Evolutionary conservation across 2,797 vertebrate genomes (phyloP).

Genomic region (Cichlasoma orientale): DNA sequence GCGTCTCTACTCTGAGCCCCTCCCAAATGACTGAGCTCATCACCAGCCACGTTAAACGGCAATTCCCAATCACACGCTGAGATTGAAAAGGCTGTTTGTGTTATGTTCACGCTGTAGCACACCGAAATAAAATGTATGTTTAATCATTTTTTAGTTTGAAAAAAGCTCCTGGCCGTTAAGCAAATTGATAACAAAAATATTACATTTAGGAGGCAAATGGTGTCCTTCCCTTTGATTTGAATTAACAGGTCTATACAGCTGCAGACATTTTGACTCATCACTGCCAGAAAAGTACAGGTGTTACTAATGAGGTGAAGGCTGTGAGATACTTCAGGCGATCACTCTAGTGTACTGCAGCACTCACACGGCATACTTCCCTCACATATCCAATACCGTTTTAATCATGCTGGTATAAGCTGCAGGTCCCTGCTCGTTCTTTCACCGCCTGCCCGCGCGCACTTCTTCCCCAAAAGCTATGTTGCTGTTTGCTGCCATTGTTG

Average conservation of each 20-base stretch:
- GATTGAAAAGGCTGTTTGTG: background rate
- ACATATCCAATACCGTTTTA: background rate
- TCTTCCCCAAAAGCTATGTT: background rate
- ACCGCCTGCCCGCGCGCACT: background rate
- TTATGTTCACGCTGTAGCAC: background rate
- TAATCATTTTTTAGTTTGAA: background rate
- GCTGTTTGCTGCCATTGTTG: background rate
- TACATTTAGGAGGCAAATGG: background rate
- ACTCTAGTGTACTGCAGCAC: background rate
- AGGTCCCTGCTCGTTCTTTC: background rate
- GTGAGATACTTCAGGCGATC: background rate
- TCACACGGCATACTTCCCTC: background rate
- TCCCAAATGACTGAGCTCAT: background rate
- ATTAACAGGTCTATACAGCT: background rate
- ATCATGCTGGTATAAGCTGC: slow-evolving; percentile 4
- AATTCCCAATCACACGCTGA: background rate
- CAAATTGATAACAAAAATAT: background rate
- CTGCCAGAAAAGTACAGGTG: background rate
- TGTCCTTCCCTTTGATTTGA: background rate
- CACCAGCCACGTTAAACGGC: background rate
- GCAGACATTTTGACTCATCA: background rate
- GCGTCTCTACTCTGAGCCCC: background rate
- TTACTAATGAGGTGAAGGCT: slow-evolving; percentile 1
- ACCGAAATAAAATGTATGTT: background rate
- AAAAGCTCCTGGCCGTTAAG: background rate